Conservation (phyloP, 2,888 invertebrate species). For the Nephrotoma appendiculata region DNA sequence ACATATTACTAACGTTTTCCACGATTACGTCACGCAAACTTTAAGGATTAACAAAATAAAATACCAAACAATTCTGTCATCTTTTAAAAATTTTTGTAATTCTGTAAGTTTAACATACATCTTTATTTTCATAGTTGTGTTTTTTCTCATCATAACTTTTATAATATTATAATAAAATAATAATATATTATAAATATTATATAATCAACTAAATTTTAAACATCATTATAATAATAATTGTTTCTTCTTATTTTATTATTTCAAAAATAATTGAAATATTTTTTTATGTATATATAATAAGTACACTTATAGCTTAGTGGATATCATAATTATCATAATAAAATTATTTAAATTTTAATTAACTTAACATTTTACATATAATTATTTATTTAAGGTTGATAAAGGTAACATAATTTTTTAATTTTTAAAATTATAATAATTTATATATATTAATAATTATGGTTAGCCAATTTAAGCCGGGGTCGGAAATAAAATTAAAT, state of each 20-base stretch:
- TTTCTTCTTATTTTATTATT: neutral
- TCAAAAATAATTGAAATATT: neutral
- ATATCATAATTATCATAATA: neutral
- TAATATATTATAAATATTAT: neutral
- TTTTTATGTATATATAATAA: neutral
- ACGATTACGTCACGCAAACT: too few species aligned
- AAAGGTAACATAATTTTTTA: neutral
- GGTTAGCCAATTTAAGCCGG: neutral
- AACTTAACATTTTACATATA: neutral
- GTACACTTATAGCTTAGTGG: neutral
- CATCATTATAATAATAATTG: neutral
- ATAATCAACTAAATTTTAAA: neutral
- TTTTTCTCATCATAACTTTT: neutral
- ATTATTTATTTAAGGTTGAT: neutral
- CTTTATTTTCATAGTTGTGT: neutral
- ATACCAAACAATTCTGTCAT: neutral
- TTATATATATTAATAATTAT: neutral
- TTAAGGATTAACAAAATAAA: neutral
- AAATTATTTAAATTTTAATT: neutral
- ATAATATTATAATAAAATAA: neutral
- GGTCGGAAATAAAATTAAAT: neutral
- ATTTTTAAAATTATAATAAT: neutral
- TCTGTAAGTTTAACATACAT: neutral
- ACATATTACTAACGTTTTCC: too few species aligned
- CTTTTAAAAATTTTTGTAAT: neutral